Evolutionary conservation across 2,797 vertebrate species (phyloP).

Genomic region (Smutsia gigantea): DNA sequence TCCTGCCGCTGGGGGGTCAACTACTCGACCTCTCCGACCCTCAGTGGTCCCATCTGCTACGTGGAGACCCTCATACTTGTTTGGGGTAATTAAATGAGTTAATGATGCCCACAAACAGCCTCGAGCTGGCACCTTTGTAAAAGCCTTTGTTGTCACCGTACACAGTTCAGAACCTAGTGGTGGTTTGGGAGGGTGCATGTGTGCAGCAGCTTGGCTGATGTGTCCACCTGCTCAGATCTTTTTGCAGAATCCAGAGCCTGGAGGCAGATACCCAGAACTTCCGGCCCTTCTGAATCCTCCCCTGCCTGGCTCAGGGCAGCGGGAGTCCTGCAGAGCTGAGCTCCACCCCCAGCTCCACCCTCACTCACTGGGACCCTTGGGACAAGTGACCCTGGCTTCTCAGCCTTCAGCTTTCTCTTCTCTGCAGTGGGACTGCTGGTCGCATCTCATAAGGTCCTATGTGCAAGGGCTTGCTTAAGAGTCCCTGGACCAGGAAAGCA

Average conservation of each 20-base stretch:
- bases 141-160: not conserved
- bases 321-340: not conserved
- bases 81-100: not conserved
- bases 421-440: not conserved
- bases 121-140: not conserved
- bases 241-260: not conserved
- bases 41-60: not conserved
- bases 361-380: not conserved
- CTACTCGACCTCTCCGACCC: not conserved
- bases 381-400: not conserved
- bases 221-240: too few species aligned
- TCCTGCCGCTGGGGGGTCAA: not conserved
- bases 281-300: not conserved
- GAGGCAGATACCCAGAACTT: too few species aligned
- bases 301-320: not conserved
- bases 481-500: not conserved
- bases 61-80: rapidly evolving
- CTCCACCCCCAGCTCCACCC: too few species aligned
- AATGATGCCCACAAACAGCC: not conserved
- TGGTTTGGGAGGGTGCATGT: not conserved
- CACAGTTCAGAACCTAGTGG: rapidly evolving
- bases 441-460: rapidly evolving
- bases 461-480: too few species aligned
- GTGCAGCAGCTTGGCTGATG: rapidly evolving
- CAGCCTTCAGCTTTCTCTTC: rapidly evolving